Evolutionary conservation across 1,140 invertebrate genomes (phyloP).

Genomic region (Drosophila sp.): DNA sequence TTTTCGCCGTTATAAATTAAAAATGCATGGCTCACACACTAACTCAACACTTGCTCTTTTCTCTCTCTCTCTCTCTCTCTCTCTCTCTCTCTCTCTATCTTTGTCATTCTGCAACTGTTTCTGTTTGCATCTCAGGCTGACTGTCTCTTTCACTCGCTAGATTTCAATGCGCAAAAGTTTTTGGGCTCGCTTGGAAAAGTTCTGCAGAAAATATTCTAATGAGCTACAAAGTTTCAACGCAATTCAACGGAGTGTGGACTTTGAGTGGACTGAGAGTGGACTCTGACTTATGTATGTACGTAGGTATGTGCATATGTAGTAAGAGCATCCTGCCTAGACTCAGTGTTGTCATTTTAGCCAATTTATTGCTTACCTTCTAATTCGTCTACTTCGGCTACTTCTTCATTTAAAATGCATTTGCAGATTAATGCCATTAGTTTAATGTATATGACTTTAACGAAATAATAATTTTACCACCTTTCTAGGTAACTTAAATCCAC

Average conservation of each 20-base stretch:
- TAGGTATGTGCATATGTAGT: too few species aligned
- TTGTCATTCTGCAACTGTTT: not conserved
- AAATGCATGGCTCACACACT: slow-evolving; percentile 52
- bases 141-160: slow-evolving; percentile 32
- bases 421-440: too few species aligned
- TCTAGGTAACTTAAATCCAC: too few species aligned
- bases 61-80: too few species aligned
- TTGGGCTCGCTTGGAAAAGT: slow-evolving; percentile 42
- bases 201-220: slow-evolving; percentile 79
- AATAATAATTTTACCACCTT: too few species aligned
- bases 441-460: too few species aligned
- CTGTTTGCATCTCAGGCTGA: not conserved
- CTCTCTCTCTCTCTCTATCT: too few species aligned
- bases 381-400: too few species aligned
- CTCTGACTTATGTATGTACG: not conserved
- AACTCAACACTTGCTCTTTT: slow-evolving; percentile 1
- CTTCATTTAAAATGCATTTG: too few species aligned
- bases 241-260: slow-evolving; percentile 2
- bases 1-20: slow-evolving; percentile 59
- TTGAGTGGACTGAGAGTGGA: slow-evolving; percentile 11
- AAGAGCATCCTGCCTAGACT: slow-evolving; percentile 49
- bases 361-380: too few species aligned
- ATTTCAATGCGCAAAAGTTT: slow-evolving; percentile 48
- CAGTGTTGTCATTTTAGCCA: not conserved
- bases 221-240: slow-evolving; percentile 69